Evolutionary conservation across 1,140 invertebrate species (phyloP).

Genomic region (Drosophila sproati): DNA sequence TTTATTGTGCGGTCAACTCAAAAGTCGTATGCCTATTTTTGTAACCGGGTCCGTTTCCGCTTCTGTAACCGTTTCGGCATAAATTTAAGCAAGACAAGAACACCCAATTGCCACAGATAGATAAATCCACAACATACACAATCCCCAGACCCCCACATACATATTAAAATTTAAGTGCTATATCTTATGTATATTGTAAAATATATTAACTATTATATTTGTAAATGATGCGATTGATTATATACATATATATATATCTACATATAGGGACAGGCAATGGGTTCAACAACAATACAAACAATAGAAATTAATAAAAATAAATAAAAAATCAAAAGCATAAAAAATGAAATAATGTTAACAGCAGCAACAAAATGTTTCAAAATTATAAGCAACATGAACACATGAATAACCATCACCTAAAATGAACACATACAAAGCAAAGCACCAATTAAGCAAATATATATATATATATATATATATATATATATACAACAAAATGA

Average conservation of each 20-base stretch:
- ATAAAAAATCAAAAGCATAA: background rate
- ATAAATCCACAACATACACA: background rate
- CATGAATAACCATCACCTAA: constrained; percentile 28
- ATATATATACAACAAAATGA: constrained; percentile 1
- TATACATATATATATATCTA: background rate
- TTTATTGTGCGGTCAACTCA: background rate
- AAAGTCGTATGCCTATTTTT: background rate
- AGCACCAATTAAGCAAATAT: constrained; percentile 68
- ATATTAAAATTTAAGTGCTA: constrained; percentile 18
- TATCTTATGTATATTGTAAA: constrained; percentile 41
- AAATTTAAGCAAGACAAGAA: background rate
- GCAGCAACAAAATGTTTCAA: constrained; percentile 69
- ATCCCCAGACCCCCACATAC: background rate
- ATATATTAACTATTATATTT: constrained; percentile 41
- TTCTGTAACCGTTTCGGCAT: background rate
- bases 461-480: background rate
- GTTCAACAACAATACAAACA: background rate
- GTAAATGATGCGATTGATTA: constrained; percentile 28
- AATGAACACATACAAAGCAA: constrained; percentile 40
- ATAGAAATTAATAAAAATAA: too few relatives aligned
- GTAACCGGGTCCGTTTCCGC: background rate
- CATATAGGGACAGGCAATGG: constrained; percentile 2
- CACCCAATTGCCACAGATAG: background rate
- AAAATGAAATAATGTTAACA: constrained; percentile 55
- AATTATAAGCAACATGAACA: constrained; percentile 49